Base-by-base conservation (phyloP, 2,888 invertebrate species). In the Dryomyza anilis region DNA sequence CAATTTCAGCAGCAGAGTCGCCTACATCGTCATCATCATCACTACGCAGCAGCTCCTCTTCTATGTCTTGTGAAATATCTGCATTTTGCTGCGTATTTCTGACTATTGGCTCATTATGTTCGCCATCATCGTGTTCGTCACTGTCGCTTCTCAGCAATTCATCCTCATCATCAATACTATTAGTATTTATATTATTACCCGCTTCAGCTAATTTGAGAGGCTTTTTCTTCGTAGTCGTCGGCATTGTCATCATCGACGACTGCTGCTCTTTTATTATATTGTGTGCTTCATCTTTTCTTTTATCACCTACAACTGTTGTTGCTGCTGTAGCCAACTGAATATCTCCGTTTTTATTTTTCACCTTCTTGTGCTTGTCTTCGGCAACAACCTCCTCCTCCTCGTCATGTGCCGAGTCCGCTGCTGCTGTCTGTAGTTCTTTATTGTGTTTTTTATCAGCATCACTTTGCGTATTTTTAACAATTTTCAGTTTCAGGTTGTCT, bases 381-480 rank as follows among this genome's bases (percentile, higher is more conserved):
- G n/a, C 30, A 52, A 27, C 30, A n/a, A 39, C 29, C n/a, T 52
- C 53, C 29, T 19, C 43, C 12, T 16, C 60, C 8, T 65, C 25
- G 33, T 45, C 62, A 36, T 30, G 50, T 27, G 46, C 12, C 53
- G 29, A 48, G 46, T 14, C 39, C 62, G 23, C 52, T 60, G 33
- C 65, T 25, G 55, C 57, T 67, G 59, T 65, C 64, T 63, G 67
- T 61, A 29, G 43, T 70, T 61, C n/a, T 66, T 55, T 55, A 65
- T 63, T 39, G 39, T 16, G 16, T 48, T n/a, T 39, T 16, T 45
- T 50, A 50, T 25, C 62, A 39, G 57, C 14, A 27, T 48, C 48
- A 57, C 53, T 63, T 39, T 43, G 50, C 3, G n/a, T 25, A 50
- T 50, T 50, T 14, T 50, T 25, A n/a, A 50, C 25, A 25, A 50